These are phyloP conservation scores for Atethmia centrago DNA, from an alignment of 2,888 invertebrate species.

Conservation along the genomic window DNA sequence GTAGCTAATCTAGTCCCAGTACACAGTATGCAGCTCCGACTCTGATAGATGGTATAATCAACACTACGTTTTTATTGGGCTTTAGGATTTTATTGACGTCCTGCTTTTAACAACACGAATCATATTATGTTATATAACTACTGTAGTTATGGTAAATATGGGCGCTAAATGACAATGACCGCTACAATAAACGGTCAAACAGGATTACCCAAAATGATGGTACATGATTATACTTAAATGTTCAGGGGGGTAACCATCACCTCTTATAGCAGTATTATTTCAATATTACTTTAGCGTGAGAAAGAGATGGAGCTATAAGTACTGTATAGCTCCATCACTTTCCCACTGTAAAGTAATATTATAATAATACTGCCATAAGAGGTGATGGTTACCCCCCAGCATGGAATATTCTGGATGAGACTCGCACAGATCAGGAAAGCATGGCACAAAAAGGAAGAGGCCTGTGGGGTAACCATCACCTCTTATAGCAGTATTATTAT, in stretches of 20 bases:
- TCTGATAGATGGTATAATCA: slow-evolving; percentile 31
- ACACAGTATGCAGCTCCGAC: slow-evolving; percentile 10
- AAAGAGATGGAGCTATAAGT: no score
- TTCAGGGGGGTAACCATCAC: no score
- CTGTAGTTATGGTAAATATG: not conserved
- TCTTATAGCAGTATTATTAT: no score
- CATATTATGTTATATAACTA: not conserved
- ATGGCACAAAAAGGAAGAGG: not conserved
- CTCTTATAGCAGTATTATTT: no score
- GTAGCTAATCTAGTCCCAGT: slow-evolving; percentile 35
- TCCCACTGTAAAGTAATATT: no score
- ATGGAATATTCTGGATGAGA: no score
- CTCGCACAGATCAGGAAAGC: not conserved
- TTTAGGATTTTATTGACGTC: slow-evolving; percentile 47
- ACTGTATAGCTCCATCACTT: no score
- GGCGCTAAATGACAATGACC: not conserved
- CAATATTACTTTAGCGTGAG: no score
- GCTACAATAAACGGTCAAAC: not conserved
- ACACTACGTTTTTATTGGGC: slow-evolving; percentile 46
- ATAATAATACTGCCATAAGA: no score
- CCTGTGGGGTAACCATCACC: no score
- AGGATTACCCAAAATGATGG: not conserved
- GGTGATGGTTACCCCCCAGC: no score
- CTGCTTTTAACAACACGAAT: slow-evolving; percentile 29
- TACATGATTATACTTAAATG: no score